Evolutionary conservation across 2,113 vertebrate species (phyloP).

Genomic region (Sylvia atricapilla): DNA sequence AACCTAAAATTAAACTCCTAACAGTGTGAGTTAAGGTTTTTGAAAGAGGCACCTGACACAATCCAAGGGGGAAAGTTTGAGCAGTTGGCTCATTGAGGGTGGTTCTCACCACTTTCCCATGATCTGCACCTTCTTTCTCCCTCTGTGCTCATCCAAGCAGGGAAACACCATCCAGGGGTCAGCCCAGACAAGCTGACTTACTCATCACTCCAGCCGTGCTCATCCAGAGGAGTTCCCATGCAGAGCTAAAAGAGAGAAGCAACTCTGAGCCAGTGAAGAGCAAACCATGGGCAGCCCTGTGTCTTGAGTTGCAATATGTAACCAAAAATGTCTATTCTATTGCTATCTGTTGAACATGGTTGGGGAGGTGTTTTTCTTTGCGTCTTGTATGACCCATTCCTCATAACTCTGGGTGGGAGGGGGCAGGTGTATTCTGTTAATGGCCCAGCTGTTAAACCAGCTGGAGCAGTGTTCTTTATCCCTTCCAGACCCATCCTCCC

Average conservation of each 20-base stretch:
- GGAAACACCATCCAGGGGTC: not conserved
- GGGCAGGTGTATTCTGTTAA: too few relatives aligned
- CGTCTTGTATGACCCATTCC: too few relatives aligned
- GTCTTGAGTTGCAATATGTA: too few relatives aligned
- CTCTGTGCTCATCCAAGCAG: conserved; percentile 10
- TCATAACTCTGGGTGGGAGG: too few relatives aligned
- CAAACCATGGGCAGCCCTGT: too few relatives aligned
- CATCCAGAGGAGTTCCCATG: rapidly evolving
- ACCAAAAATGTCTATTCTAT: too few relatives aligned
- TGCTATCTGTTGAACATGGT: too few relatives aligned
- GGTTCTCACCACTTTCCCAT: conserved; percentile 41
- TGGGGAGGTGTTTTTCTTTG: too few relatives aligned
- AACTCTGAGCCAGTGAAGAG: not conserved
- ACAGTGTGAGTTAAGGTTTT: conserved; percentile 26
- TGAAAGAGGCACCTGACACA: conserved; percentile 55
- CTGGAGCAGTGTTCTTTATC: too few relatives aligned
- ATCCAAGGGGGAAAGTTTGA: conserved; percentile 37
- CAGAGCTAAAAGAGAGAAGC: not conserved
- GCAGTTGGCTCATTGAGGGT: not conserved
- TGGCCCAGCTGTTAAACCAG: too few relatives aligned
- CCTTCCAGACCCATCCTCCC: too few relatives aligned
- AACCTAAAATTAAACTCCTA: conserved; percentile 58
- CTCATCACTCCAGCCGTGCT: not conserved
- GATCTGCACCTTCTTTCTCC: conserved; percentile 1
- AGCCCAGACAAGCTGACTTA: not conserved